Percentiles rank a stretch among this genome's conserved stretches.
phyloP scores from a whole-genome alignment of 1,140 invertebrate species.

The Calliopsis andreniformis region DNA sequence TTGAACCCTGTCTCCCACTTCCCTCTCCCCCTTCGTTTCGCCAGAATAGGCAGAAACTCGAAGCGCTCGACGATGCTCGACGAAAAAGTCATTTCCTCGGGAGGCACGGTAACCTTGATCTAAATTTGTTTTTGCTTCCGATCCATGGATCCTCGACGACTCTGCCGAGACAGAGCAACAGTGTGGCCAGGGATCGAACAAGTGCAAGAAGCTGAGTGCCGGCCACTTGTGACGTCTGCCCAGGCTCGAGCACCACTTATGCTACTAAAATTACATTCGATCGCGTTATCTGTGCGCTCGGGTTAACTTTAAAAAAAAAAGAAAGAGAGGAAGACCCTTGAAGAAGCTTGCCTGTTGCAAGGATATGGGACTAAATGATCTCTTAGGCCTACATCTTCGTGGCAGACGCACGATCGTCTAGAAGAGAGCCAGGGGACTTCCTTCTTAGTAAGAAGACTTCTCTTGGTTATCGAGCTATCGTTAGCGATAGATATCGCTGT shows the following conservation, averaged over 20 bases:
- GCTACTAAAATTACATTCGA: constrained; percentile 82
- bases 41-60: too few relatives aligned
- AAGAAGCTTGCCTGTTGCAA: constrained; percentile 72
- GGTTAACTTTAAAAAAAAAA: constrained; percentile 78
- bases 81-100: constrained; percentile 36
- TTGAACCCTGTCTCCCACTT: not conserved
- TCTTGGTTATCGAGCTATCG: constrained; percentile 21
- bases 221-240: constrained; percentile 80
- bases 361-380: constrained; percentile 69
- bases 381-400: constrained; percentile 66
- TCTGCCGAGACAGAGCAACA: constrained; percentile 58
- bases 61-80: not conserved
- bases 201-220: constrained; percentile 72
- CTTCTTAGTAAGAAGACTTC: not conserved
- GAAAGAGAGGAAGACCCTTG: constrained; percentile 68
- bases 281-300: constrained; percentile 77
- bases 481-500: not conserved
- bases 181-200: constrained; percentile 68
- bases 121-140: constrained; percentile 58
- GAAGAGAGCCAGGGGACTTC: constrained; percentile 26
- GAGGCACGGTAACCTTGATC: constrained; percentile 60
- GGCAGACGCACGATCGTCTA: constrained; percentile 52
- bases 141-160: constrained; percentile 49
- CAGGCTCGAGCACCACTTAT: constrained; percentile 79
- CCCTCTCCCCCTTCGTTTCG: not conserved